Evolutionary conservation across 1,140 invertebrate genomes (phyloP).

Genomic region (Drosophila baimaii): DNA sequence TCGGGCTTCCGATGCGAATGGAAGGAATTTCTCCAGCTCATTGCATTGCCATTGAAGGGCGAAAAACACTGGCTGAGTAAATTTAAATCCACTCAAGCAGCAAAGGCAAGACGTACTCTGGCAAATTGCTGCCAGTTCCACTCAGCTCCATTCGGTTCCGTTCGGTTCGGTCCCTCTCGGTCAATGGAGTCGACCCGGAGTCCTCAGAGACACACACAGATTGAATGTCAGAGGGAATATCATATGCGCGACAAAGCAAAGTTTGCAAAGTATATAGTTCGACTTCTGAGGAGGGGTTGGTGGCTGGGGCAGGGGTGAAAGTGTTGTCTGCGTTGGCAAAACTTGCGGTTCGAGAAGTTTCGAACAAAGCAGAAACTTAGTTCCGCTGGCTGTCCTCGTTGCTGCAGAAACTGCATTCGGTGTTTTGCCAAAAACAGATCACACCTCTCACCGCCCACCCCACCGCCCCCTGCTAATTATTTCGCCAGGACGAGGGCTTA

Average conservation of each 20-base stretch:
- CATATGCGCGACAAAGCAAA: conserved; percentile 68
- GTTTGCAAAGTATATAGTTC: conserved; percentile 33
- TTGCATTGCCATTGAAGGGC: conserved; percentile 46
- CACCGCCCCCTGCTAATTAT: conserved; percentile 51
- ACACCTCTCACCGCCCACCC: conserved; percentile 23
- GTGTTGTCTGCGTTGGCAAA: conserved; percentile 59
- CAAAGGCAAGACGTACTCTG: conserved; percentile 56
- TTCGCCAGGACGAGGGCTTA: conserved; percentile 11
- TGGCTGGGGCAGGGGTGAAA: conserved; percentile 17
- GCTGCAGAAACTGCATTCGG: conserved; percentile 41
- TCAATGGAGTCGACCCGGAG: conserved; percentile 60
- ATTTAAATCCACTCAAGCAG: conserved; percentile 52
- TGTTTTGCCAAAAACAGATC: conserved; percentile 49
- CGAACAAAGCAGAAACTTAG: conserved; percentile 62
- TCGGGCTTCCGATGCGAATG: conserved; percentile 24
- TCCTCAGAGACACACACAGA: conserved; percentile 50
- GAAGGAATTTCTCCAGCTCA: conserved; percentile 37
- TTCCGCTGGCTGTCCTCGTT: conserved; percentile 32
- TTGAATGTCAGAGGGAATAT: conserved; percentile 77
- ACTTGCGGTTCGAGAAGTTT: conserved; percentile 68
- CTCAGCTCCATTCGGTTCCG: conserved; percentile 14
- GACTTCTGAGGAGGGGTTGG: not conserved
- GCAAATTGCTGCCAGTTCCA: conserved; percentile 55
- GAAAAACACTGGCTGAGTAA: conserved; percentile 37
- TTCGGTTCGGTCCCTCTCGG: conserved; percentile 16